Evolutionary conservation across 2,797 vertebrate species (phyloP), one percentile per base, ranked within the genome.

Genomic region (Dendrocincla tyrannina): DNA sequence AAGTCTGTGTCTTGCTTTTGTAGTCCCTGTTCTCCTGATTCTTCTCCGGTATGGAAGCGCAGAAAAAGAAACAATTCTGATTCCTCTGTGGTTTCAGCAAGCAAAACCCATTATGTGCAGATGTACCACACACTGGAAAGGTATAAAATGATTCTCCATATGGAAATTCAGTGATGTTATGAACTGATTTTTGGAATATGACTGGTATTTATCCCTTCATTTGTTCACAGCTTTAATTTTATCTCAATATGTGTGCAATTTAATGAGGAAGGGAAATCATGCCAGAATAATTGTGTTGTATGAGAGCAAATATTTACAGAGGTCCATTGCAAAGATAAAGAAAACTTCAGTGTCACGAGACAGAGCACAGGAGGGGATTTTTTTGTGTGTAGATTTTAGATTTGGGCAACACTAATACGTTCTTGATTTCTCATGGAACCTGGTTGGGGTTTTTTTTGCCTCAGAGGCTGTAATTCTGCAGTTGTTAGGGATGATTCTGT

Each of bases 11-110:
- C 17, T 59, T 59, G 4, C 42, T 90, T 88, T 86, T 88, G n/a
- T 74, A 97, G 96, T 73, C 41, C 76, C 35, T 73, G 9, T 88
- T 96, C 95, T 90, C 77, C 93, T 0, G 41, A 93, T 73, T 95
- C 83, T 82, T 95, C 93, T 73, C 96, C 96, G 7, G 85, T 95
- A 20, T 95, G 96, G 96, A 97, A 97, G 25, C 95, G 94, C 52
- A 94, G 96, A 78, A 97, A 17, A 94, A 91, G 90, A 81, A 95
- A 91, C 76, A 85, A 68, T 76, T 88, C 90, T 82, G 91, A 91
- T 32, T 91, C 95, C 23, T 81, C 85, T 73, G 19, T 66, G 49
- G 35, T 72, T 89, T 86, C 90, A 78, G 69, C 91, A n/a, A 66
- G 59, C 90, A 91, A 93, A 88, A 75, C 4, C 76, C 79, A 53